Percentiles rank a stretch among this genome's conserved stretches.
Evolutionary conservation across 2,888 invertebrate species (phyloP).

Genomic region (Lasioglossum calceatum): DNA sequence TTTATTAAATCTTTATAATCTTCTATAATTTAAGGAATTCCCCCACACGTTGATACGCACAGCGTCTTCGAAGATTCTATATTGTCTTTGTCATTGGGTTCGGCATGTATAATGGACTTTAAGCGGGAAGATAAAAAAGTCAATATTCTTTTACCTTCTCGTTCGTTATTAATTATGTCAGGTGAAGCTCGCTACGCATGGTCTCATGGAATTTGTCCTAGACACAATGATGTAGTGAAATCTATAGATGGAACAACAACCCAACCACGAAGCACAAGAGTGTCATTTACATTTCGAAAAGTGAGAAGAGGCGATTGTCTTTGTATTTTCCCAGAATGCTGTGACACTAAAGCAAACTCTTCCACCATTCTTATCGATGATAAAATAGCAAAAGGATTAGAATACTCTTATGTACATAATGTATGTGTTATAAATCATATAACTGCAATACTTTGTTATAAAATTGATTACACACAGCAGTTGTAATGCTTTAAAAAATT

Average conservation of each 20-base stretch:
- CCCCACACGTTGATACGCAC: conserved; percentile 97
- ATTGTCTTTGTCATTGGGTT: conserved; percentile 93
- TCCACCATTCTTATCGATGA: conserved; percentile 78
- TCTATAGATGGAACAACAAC: conserved; percentile 86
- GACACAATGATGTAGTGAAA: conserved; percentile 91
- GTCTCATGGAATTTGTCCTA: conserved; percentile 95
- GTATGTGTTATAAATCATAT: conserved; percentile 78
- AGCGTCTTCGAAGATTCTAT: conserved; percentile 96
- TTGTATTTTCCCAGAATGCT: conserved; percentile 88
- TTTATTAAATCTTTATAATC: conserved; percentile 1
- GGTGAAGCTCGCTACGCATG: conserved; percentile 93
- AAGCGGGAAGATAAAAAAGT: conserved; percentile 87
- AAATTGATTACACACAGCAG: background rate
- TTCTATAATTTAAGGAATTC: conserved; percentile 89
- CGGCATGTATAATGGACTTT: conserved; percentile 96
- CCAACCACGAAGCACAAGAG: conserved; percentile 86
- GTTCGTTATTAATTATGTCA: conserved; percentile 92
- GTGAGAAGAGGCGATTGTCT: conserved; percentile 86
- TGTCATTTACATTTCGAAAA: conserved; percentile 95
- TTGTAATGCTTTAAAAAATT: conserved; percentile 4
- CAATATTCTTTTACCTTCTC: conserved; percentile 88
- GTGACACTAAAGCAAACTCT: conserved; percentile 86
- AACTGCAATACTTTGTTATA: background rate
- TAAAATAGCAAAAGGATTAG: conserved; percentile 88
- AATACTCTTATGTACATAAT: conserved; percentile 91